Evolutionary conservation across 2,113 vertebrate species (phyloP).

Genomic region (Hassar affinis): DNA sequence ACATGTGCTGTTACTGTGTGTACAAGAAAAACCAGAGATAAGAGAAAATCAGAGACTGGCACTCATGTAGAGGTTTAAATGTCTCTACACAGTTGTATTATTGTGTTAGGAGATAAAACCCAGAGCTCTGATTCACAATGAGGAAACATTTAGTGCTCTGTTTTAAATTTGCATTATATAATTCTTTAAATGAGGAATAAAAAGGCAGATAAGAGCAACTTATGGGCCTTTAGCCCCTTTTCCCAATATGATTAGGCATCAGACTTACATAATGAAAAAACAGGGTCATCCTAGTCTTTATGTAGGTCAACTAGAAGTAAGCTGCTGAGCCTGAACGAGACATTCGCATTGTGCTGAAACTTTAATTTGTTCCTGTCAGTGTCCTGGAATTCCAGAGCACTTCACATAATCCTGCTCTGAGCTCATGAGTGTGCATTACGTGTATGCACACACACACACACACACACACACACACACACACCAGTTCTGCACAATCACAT

Average conservation of each 20-base stretch:
- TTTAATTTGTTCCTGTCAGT: slow-evolving; percentile 25
- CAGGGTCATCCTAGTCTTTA: background rate
- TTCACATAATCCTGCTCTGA: slow-evolving; percentile 19
- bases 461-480: background rate
- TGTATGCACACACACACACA: background rate
- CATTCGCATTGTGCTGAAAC: background rate
- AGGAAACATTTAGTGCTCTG: slow-evolving; percentile 59
- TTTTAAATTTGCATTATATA: slow-evolving; percentile 66
- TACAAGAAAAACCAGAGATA: background rate
- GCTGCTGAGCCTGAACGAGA: slow-evolving; percentile 19
- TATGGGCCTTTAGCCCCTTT: background rate
- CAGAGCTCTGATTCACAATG: slow-evolving; percentile 49
- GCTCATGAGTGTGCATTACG: background rate
- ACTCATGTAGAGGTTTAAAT: background rate
- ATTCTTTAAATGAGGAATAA: slow-evolving; percentile 45
- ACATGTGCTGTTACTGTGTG: background rate
- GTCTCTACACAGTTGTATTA: background rate
- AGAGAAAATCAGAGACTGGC: background rate
- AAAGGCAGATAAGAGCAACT: slow-evolving; percentile 40
- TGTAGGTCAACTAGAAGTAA: slow-evolving; percentile 11
- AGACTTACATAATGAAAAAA: slow-evolving; percentile 40
- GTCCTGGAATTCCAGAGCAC: background rate
- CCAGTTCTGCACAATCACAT: background rate
- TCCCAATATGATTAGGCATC: background rate
- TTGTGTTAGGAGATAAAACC: background rate